Evolutionary conservation across 1,140 invertebrate genomes (phyloP).

Genomic region (Penaeus vannamei): DNA sequence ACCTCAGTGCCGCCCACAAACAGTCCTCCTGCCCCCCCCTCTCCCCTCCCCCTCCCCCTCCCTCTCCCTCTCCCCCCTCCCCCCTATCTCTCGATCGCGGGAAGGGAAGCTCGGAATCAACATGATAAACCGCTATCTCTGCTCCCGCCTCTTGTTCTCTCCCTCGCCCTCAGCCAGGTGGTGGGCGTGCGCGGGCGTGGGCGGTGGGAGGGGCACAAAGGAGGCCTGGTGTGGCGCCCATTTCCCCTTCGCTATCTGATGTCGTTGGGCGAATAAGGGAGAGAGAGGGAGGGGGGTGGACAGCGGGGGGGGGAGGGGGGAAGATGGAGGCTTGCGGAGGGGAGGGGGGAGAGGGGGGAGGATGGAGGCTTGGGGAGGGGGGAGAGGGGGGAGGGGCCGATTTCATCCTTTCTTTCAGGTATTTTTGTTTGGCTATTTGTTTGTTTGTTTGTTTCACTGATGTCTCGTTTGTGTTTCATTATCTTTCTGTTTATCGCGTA

Average conservation of each 20-base stretch:
- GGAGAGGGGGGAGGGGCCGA: not conserved
- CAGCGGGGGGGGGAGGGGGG: not conserved
- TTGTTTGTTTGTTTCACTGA: not conserved
- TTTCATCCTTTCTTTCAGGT: no score
- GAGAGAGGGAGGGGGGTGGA: no score
- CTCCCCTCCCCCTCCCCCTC: not conserved
- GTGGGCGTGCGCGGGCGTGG: no score
- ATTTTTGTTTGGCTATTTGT: not conserved
- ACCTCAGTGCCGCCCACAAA: not conserved
- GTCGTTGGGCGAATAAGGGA: no score
- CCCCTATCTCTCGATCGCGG: not conserved
- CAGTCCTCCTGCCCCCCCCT: not conserved
- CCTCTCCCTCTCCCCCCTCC: not conserved
- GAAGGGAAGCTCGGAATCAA: no score
- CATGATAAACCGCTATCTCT: no score
- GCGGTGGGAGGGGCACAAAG: no score
- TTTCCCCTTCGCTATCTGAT: no score
- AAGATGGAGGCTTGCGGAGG: not conserved
- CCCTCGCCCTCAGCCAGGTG: no score
- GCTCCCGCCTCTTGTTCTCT: no score
- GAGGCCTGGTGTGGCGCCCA: no score
- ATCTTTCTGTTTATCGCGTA: no score
- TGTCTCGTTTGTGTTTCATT: not conserved
- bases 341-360: not conserved
- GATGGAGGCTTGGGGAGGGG: not conserved